Base-by-base conservation (phyloP, 2,888 invertebrate genomes). In the Thecophora atra region DNA sequence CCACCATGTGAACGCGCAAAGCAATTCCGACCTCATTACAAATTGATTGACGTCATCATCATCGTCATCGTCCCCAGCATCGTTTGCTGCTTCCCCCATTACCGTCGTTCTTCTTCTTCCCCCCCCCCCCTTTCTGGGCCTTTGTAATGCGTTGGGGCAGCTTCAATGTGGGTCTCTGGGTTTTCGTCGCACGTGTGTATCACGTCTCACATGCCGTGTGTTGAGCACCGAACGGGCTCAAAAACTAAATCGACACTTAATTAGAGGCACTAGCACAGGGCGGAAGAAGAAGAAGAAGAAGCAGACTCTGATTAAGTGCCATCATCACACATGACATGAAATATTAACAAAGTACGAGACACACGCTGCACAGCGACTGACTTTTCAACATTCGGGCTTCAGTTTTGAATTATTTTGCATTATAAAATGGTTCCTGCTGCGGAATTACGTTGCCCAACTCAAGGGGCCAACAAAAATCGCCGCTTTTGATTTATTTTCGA, bases 21-120 rank as follows among this genome's bases (percentile, higher is more conserved):
- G 63, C 62, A 70, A 70, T 70, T 70, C 63, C 52, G 62, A 70
- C 30, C 70, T 70, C 62, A 70, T 70, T 70, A 70, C 37, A 70
- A 70, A 70, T 70, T 63, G 70, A 70, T 70, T 63, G 63, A 64
- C 44, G 4, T 26, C 64, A 21, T 47, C 47, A 2, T 3, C 47
- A 17, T n/a, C n/a, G n/a, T n/a, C n/a, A n/a, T n/a, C n/a, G n/a
- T n/a, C n/a, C n/a, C n/a, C n/a, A n/a, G n/a, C n/a, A n/a, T n/a
- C n/a, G n/a, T n/a, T n/a, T n/a, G n/a, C n/a, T n/a, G n/a, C n/a
- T n/a, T n/a, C n/a, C n/a, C n/a, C n/a, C n/a, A n/a, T n/a, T n/a
- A n/a, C n/a, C n/a, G n/a, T n/a, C n/a, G n/a, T n/a, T n/a, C n/a
- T n/a, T n/a, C n/a, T n/a, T n/a, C n/a, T n/a, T n/a, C n/a, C 47